phyloP scores from a whole-genome alignment of 2,113 vertebrate species.

The Turdus rufiventris region DNA sequence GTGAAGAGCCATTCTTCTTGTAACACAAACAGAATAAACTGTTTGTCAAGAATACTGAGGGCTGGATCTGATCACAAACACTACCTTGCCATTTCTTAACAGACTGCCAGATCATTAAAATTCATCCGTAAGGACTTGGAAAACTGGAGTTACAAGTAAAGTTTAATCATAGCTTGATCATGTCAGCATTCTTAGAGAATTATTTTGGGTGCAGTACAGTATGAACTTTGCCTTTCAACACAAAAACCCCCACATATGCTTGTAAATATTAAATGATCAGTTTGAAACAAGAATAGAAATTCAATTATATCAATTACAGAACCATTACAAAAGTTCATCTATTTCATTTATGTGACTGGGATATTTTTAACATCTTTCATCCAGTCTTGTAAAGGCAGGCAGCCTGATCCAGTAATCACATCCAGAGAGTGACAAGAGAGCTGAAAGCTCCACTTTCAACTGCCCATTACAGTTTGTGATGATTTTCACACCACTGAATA shows the following conservation, averaged over 20 bases:
- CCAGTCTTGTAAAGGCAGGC: neutral
- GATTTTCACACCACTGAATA: neutral
- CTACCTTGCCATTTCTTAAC: neutral
- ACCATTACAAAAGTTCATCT: neutral
- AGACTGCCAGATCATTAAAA: constrained; percentile 24
- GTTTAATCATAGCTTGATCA: constrained; percentile 35
- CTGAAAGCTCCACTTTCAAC: neutral
- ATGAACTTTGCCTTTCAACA: neutral
- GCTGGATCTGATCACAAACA: neutral
- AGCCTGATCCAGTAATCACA: neutral
- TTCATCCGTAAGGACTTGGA: neutral
- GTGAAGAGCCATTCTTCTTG: neutral
- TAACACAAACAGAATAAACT: neutral
- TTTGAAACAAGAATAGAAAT: constrained; percentile 24
- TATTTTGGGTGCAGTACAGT: constrained; percentile 33
- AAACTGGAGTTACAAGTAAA: neutral
- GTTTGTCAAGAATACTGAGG: neutral
- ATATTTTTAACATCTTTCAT: constrained; percentile 41
- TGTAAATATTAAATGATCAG: neutral
- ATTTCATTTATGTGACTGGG: neutral
- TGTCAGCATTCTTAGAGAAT: constrained; percentile 4
- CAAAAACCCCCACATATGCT: neutral
- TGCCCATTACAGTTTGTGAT: neutral
- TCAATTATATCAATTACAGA: constrained; percentile 6
- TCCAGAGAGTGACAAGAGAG: neutral